Conservation (phyloP, 2,113 vertebrate genomes). For the Limnothrissa miodon region DNA sequence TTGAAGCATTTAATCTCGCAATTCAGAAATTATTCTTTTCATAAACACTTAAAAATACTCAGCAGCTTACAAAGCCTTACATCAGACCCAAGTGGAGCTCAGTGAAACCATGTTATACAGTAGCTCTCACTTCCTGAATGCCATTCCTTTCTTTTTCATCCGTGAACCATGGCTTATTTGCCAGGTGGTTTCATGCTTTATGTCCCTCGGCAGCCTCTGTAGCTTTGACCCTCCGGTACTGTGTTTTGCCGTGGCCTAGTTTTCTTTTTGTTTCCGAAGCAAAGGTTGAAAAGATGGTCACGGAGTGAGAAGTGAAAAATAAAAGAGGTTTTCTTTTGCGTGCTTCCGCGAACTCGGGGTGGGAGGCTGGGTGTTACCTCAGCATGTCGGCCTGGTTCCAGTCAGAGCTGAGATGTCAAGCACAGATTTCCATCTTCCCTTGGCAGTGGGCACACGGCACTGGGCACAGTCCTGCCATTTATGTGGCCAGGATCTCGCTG, state of each 20-base stretch:
- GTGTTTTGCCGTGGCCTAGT: background rate
- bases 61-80: background rate
- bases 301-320: background rate
- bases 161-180: background rate
- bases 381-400: background rate
- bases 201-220: background rate
- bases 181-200: background rate
- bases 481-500: background rate
- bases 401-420: background rate
- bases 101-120: background rate
- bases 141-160: background rate
- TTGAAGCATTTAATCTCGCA: background rate
- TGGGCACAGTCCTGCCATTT: background rate
- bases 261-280: background rate
- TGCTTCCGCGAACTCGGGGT: background rate
- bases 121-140: background rate
- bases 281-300: background rate
- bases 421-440: constrained; percentile 1
- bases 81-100: background rate
- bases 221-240: background rate
- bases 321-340: background rate
- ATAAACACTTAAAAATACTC: background rate
- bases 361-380: background rate
- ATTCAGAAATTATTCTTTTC: background rate
- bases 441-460: background rate